Percentiles rank a stretch among this genome's conserved stretches.
Evolutionary conservation across 1,140 invertebrate species (phyloP).

Genomic region (Leguminivora glycinivorella): DNA sequence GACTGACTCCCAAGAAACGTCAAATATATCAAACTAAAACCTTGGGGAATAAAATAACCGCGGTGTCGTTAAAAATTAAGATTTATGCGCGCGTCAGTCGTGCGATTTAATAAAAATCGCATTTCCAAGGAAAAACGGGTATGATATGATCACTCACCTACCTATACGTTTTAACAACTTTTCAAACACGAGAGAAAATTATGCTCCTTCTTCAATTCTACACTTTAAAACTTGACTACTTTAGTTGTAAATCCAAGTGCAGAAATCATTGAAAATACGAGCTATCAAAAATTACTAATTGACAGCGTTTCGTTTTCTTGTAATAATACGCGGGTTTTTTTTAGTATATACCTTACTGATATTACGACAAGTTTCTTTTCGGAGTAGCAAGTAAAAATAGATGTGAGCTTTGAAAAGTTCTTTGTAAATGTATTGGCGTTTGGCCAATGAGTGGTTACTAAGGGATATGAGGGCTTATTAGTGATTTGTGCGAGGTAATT

Average conservation of each 20-base stretch:
- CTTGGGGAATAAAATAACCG: constrained; percentile 17
- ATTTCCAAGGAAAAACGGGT: constrained; percentile 36
- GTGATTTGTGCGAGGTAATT: constrained; percentile 20
- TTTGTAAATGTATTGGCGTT: background rate
- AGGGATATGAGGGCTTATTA: constrained; percentile 10
- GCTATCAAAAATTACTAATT: background rate
- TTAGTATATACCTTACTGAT: background rate
- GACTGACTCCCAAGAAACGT: constrained; percentile 18
- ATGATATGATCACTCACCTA: constrained; percentile 13
- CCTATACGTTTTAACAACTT: background rate
- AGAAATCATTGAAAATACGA: background rate
- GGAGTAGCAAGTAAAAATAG: background rate
- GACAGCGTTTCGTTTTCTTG: background rate
- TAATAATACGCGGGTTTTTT: background rate
- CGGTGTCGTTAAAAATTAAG: constrained; percentile 27
- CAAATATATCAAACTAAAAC: constrained; percentile 24
- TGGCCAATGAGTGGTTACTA: constrained; percentile 14
- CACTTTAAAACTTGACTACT: background rate
- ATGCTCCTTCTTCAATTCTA: background rate
- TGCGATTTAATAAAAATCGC: constrained; percentile 35
- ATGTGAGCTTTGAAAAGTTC: constrained; percentile 1
- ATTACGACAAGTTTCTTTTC: background rate
- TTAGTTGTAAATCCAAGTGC: background rate
- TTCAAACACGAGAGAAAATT: background rate
- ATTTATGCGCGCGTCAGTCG: constrained; percentile 28